phyloP scores from a whole-genome alignment of 2,797 vertebrate species.

The Halcyon chelicuti region DNA sequence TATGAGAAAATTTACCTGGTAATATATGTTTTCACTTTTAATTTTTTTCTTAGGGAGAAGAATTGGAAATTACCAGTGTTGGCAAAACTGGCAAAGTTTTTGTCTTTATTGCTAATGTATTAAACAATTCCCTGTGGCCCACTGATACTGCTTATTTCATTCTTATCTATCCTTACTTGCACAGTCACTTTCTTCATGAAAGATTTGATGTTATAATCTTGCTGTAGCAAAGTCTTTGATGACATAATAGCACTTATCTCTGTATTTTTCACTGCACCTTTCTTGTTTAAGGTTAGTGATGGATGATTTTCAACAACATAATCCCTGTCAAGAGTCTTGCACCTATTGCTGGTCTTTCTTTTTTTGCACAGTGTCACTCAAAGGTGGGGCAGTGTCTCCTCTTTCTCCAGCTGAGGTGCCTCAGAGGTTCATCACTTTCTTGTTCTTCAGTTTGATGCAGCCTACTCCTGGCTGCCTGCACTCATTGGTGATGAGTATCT shows the following conservation, averaged over 20 bases:
- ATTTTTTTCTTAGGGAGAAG: not conserved
- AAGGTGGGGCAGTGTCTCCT: not conserved
- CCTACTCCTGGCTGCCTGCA: not conserved
- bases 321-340: not conserved
- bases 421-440: not conserved
- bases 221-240: not conserved
- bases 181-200: not conserved
- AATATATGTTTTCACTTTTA: not conserved
- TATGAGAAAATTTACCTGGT: not conserved
- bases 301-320: not conserved
- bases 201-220: not conserved
- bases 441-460: not conserved
- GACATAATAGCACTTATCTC: not conserved
- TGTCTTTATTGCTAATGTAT: not conserved
- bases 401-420: fast-evolving
- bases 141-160: not conserved
- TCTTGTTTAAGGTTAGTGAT: not conserved
- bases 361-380: not conserved
- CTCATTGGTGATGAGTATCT: not conserved
- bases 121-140: not conserved
- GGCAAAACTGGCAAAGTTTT: not conserved
- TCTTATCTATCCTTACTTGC: not conserved
- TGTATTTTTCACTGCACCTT: not conserved
- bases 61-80: not conserved
- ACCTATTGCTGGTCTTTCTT: not conserved